phyloP scores from a whole-genome alignment of 2,113 vertebrate species.

The Toxotes jaculatrix region DNA sequence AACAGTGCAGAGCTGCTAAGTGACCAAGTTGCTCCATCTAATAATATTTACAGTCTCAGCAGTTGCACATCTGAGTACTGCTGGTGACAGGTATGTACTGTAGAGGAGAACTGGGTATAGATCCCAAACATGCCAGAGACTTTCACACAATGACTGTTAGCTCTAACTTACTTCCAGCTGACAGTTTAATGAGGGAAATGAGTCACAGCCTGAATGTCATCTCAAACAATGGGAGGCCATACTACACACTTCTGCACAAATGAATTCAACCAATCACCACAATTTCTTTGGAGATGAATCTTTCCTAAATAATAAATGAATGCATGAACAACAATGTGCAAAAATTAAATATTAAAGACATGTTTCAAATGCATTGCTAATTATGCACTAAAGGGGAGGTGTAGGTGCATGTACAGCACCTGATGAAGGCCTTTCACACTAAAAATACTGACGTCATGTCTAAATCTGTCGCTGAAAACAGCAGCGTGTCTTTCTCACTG shows the following conservation, averaged over 20 bases:
- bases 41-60: conserved; percentile 12
- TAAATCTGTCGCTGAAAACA: background rate
- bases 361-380: too few relatives aligned
- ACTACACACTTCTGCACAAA: conserved; percentile 5
- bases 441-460: background rate
- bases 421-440: too few relatives aligned
- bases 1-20: background rate
- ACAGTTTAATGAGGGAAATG: conserved; percentile 28
- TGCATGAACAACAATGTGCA: background rate
- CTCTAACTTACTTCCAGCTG: conserved; percentile 1
- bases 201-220: background rate
- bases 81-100: conserved; percentile 11
- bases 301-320: background rate
- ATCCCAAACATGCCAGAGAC: conserved; percentile 1
- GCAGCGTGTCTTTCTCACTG: background rate
- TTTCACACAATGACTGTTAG: background rate
- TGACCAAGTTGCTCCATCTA: background rate
- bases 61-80: background rate
- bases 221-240: conserved; percentile 14
- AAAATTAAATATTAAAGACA: too few relatives aligned
- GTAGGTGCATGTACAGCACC: too few relatives aligned
- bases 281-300: background rate
- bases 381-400: too few relatives aligned
- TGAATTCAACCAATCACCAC: background rate
- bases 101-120: background rate